A percentile compares a stretch with the other conserved stretches of the same genome.
Conservation (phyloP, 2,113 vertebrate genomes). For the Gopherus evgoodei region DNA sequence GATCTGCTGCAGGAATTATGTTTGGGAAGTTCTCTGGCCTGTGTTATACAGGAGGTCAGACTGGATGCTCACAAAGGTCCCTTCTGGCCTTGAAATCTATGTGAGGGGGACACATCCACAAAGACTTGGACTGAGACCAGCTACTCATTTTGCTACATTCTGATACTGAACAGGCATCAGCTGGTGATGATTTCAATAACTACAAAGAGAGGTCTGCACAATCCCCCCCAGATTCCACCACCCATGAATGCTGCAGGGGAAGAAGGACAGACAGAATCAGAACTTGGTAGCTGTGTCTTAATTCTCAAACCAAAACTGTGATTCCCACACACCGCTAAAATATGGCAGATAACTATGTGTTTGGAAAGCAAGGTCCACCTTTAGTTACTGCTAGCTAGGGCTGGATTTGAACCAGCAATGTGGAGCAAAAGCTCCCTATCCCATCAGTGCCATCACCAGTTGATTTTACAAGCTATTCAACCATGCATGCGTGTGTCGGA, state of each 20-base stretch:
- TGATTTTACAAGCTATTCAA: not conserved
- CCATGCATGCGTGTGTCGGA: not conserved
- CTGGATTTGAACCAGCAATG: not conserved
- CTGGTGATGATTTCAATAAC: not conserved
- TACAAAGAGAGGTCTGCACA: not conserved
- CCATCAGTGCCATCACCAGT: not conserved
- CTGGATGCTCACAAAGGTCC: not conserved
- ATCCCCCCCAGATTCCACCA: not conserved
- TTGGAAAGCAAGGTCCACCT: not conserved
- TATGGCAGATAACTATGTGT: fast-evolving
- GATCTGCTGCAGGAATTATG: not conserved
- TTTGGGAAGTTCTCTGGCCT: not conserved
- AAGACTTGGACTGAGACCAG: not conserved
- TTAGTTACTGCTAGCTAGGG: not conserved
- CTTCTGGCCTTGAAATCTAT: not conserved
- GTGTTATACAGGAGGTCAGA: not conserved
- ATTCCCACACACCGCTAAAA: fast-evolving
- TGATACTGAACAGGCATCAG: not conserved
- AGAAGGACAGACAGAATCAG: not conserved
- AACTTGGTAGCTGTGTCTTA: not conserved
- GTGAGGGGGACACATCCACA: not conserved
- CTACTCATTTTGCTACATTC: not conserved
- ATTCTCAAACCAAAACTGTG: fast-evolving
- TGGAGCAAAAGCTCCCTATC: not conserved
- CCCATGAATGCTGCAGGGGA: not conserved